A percentile compares a stretch with the other conserved stretches of the same genome.
Conservation (phyloP, 2,888 invertebrate genomes). For the Eupeodes luniger region DNA sequence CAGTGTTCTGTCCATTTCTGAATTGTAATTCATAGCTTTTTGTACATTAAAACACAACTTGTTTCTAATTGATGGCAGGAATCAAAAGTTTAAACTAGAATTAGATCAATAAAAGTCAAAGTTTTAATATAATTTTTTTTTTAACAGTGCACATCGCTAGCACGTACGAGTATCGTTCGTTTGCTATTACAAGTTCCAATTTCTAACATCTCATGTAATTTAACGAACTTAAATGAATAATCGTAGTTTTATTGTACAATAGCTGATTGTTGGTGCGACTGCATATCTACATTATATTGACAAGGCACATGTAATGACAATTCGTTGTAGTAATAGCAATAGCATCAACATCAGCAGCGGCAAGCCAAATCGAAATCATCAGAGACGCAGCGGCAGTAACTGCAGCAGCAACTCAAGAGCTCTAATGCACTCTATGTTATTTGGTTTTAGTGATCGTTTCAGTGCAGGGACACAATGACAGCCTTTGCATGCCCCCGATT, state of each 20-base stretch:
- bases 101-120: no score
- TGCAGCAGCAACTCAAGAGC: neutral
- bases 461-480: constrained; percentile 67
- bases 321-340: constrained; percentile 38
- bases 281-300: constrained; percentile 58
- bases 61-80: no score
- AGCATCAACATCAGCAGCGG: constrained; percentile 23
- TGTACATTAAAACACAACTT: no score
- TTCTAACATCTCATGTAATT: constrained; percentile 66
- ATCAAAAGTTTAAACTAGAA: neutral
- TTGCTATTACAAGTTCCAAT: constrained; percentile 27
- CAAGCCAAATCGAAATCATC: constrained; percentile 28
- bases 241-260: constrained; percentile 72
- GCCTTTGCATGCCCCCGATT: constrained; percentile 58
- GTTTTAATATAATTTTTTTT: no score
- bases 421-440: constrained; percentile 60
- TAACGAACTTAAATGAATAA: constrained; percentile 76
- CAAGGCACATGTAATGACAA: constrained; percentile 72
- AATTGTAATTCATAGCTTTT: no score
- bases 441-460: constrained; percentile 58
- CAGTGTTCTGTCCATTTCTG: no score
- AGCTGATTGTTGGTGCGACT: constrained; percentile 71
- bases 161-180: constrained; percentile 41
- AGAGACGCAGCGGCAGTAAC: constrained; percentile 2
- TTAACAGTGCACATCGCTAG: no score